These are phyloP conservation scores for Carabus problematicus DNA, from an alignment of 2,888 invertebrate species.

Conservation along the genomic window DNA sequence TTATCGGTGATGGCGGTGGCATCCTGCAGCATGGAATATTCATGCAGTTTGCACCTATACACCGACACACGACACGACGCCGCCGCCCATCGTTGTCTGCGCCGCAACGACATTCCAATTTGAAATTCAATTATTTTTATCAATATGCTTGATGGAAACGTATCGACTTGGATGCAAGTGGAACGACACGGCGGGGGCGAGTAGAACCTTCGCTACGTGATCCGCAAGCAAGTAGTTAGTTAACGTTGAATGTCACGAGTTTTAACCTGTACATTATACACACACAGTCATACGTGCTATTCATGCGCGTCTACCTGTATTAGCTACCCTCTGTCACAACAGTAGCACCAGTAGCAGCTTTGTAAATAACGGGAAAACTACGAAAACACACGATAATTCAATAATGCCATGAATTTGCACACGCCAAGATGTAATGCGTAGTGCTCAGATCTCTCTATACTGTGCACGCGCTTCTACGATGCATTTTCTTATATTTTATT, in stretches of 20 bases:
- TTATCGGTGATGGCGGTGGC: slow-evolving; percentile 24
- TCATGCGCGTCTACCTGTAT: neutral
- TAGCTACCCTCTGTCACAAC: too few relatives aligned
- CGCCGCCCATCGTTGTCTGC: neutral
- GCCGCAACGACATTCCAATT: slow-evolving; percentile 22
- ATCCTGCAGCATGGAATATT: slow-evolving; percentile 27
- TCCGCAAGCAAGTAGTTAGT: slow-evolving; percentile 17
- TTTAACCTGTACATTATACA: neutral
- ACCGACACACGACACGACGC: neutral
- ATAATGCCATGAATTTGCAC: slow-evolving; percentile 16
- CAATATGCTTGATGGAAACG: slow-evolving; percentile 33
- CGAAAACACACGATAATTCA: slow-evolving; percentile 20
- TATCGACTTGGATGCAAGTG: slow-evolving; percentile 14
- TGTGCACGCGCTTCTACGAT: too few relatives aligned
- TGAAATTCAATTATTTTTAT: slow-evolving; percentile 38
- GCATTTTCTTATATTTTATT: slow-evolving; percentile 28
- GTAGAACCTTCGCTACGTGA: slow-evolving; percentile 2
- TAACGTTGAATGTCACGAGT: neutral
- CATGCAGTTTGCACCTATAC: slow-evolving; percentile 9
- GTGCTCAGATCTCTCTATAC: neutral
- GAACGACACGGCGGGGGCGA: neutral
- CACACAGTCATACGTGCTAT: neutral
- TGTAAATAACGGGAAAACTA: slow-evolving; percentile 24
- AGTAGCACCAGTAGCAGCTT: too few relatives aligned
- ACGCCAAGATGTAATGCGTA: neutral